Conservation (phyloP, 2,888 invertebrate species). For the Spisula subtruncata region DNA sequence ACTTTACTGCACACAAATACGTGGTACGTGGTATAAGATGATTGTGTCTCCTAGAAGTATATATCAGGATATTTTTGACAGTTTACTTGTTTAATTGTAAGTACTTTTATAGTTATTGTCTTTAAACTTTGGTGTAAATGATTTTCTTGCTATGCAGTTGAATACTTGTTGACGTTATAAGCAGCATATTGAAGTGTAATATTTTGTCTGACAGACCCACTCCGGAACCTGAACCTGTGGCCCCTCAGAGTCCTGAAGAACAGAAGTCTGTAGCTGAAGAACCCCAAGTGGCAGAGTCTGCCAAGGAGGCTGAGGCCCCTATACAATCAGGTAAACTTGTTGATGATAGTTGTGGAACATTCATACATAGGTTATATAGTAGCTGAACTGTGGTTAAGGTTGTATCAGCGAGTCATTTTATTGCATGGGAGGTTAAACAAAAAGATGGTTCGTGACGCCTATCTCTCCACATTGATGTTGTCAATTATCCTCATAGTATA, state of each 20-base stretch:
- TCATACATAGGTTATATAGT: neutral
- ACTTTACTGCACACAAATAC: no score
- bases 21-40: no score
- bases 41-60: no score
- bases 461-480: constrained; percentile 19
- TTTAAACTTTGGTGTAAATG: no score
- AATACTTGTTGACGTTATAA: no score
- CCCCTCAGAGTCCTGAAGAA: constrained; percentile 62
- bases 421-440: neutral
- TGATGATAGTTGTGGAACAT: neutral
- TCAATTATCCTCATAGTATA: constrained; percentile 8
- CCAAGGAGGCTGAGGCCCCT: constrained; percentile 66
- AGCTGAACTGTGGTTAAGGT: neutral
- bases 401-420: neutral
- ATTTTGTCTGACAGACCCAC: constrained; percentile 76
- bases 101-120: no score
- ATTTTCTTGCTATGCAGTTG: no score
- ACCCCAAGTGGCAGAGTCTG: constrained; percentile 52
- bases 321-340: constrained; percentile 60
- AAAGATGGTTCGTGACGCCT: neutral
- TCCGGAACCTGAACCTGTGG: constrained; percentile 81
- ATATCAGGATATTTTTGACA: no score
- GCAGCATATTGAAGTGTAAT: no score
- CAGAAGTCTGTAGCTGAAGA: constrained; percentile 55
- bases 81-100: no score